Conservation (phyloP, 2,888 invertebrate species). For the Leucoma salicis region DNA sequence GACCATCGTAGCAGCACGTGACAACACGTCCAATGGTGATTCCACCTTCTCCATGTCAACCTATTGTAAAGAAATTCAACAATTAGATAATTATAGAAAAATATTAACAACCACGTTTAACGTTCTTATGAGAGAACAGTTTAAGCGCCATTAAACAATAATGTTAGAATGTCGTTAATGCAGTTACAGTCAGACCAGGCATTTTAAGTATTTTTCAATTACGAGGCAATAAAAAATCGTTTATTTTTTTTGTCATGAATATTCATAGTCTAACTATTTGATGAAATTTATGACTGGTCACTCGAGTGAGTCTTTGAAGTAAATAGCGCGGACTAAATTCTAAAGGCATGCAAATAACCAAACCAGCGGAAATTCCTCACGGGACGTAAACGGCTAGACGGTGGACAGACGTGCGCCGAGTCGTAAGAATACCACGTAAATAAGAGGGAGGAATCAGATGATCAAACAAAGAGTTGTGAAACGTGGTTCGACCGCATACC, state of each 20-base stretch:
- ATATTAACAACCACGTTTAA: neutral
- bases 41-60: slow-evolving; percentile 87
- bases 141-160: neutral
- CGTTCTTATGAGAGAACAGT: neutral
- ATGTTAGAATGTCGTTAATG: neutral
- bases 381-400: slow-evolving; percentile 72
- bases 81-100: neutral
- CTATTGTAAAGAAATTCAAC: slow-evolving; percentile 17
- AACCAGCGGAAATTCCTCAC: slow-evolving; percentile 68
- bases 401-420: slow-evolving; percentile 66
- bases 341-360: slow-evolving; percentile 64
- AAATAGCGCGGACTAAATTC: slow-evolving; percentile 61
- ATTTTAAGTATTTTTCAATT: neutral
- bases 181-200: neutral
- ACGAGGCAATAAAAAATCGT: slow-evolving; percentile 16
- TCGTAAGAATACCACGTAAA: slow-evolving; percentile 56
- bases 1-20: slow-evolving; percentile 94
- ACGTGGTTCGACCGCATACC: slow-evolving; percentile 67
- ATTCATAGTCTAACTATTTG: slow-evolving; percentile 36
- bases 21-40: slow-evolving; percentile 92
- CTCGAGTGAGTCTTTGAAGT: slow-evolving; percentile 60
- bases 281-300: slow-evolving; percentile 52
- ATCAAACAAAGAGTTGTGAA: slow-evolving; percentile 74
- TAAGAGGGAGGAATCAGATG: slow-evolving; percentile 59
- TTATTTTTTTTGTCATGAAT: slow-evolving; percentile 17